Evolutionary conservation across 2,113 vertebrate genomes (phyloP).

Genomic region (Notothenia rossii): DNA sequence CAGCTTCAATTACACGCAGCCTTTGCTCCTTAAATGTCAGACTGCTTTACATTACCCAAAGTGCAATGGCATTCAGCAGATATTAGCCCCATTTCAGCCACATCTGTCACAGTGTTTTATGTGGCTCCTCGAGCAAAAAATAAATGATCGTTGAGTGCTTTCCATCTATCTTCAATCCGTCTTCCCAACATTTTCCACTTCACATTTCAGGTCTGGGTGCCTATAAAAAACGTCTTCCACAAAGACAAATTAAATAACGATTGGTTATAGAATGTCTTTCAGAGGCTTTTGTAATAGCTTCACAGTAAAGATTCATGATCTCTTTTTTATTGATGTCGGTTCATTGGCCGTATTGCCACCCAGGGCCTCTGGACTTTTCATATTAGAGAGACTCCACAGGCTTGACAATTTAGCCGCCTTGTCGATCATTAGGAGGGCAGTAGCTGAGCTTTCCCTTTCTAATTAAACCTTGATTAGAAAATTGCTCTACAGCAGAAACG

Average conservation of each 20-base stretch:
- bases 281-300: constrained; percentile 69
- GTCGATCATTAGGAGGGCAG: constrained; percentile 61
- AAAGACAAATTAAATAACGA: constrained; percentile 54
- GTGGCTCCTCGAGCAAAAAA: constrained; percentile 45
- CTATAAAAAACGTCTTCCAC: constrained; percentile 33
- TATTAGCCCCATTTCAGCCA: constrained; percentile 72
- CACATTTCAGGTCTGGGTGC: constrained; percentile 15
- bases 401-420: constrained; percentile 68
- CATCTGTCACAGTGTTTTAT: constrained; percentile 72
- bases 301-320: constrained; percentile 63
- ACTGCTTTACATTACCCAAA: constrained; percentile 79
- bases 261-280: constrained; percentile 42
- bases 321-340: constrained; percentile 26
- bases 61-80: constrained; percentile 75
- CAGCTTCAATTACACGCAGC: constrained; percentile 77
- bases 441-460: constrained; percentile 62
- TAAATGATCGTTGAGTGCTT: constrained; percentile 3
- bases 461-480: constrained; percentile 80
- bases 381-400: constrained; percentile 70
- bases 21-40: constrained; percentile 83
- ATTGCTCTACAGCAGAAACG: constrained; percentile 60
- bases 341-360: constrained; percentile 56
- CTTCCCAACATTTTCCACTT: constrained; percentile 25
- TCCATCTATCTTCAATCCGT: constrained; percentile 24
- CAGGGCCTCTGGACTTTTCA: constrained; percentile 51